These are phyloP conservation scores for Anguilla pacifica DNA, from an alignment of 2,797 vertebrate species.

Conservation along the genomic window DNA sequence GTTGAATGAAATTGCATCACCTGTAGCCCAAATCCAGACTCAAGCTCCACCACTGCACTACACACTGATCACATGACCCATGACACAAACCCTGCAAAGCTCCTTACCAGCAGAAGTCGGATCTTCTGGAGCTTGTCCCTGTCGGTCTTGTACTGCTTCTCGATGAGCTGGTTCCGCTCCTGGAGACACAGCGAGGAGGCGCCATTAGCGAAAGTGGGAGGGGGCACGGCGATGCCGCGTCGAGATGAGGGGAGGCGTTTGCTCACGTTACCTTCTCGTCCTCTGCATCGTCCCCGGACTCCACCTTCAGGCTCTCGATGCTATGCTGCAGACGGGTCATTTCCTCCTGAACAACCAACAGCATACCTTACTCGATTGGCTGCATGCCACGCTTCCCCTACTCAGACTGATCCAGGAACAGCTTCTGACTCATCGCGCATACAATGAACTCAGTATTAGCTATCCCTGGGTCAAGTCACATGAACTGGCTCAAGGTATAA, in stretches of 20 bases:
- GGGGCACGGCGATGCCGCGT: background rate
- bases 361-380: background rate
- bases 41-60: background rate
- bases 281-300: slow-evolving; percentile 69
- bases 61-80: background rate
- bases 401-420: background rate
- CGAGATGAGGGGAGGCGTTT: background rate
- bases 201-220: background rate
- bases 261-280: slow-evolving; percentile 80
- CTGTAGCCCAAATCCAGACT: background rate
- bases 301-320: slow-evolving; percentile 81
- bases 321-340: slow-evolving; percentile 88
- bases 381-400: background rate
- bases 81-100: background rate
- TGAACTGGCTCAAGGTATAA: background rate
- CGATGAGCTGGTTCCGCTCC: slow-evolving; percentile 84
- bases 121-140: slow-evolving; percentile 94
- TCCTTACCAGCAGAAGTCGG: slow-evolving; percentile 87
- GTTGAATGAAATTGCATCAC: background rate
- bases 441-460: background rate
- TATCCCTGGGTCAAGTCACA: background rate
- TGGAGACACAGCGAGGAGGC: slow-evolving; percentile 52
- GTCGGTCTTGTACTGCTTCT: slow-evolving; percentile 84
- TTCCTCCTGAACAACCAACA: slow-evolving; percentile 79
- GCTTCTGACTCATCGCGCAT: background rate